A percentile compares a stretch with the other conserved stretches of the same genome.
These are phyloP conservation scores for Trematomus bernacchii DNA, from an alignment of 2,797 vertebrate genomes.

Conservation along the genomic window DNA sequence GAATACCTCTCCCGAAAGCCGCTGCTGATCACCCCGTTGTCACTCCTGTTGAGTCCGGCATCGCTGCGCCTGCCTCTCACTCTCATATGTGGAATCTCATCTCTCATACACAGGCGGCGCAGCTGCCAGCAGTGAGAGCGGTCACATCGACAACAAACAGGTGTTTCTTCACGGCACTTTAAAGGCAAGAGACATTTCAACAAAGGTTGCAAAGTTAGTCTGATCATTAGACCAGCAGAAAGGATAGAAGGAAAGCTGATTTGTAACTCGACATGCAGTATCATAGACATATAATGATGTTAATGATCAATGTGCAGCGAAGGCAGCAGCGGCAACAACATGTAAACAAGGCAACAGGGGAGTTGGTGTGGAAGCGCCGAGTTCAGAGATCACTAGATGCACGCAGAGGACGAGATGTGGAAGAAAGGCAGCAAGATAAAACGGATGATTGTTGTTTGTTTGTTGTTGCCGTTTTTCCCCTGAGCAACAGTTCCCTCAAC, in stretches of 20 bases:
- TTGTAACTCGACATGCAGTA: slow-evolving; percentile 66
- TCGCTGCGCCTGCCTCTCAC: slow-evolving; percentile 18
- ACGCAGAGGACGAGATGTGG: slow-evolving; percentile 62
- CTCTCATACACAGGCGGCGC: slow-evolving; percentile 1
- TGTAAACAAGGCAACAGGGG: slow-evolving; percentile 84
- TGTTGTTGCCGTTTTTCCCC: slow-evolving; percentile 75
- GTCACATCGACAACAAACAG: slow-evolving; percentile 57
- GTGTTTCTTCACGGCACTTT: slow-evolving; percentile 61
- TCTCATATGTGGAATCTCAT: slow-evolving; percentile 20
- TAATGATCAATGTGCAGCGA: slow-evolving; percentile 74
- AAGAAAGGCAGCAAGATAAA: slow-evolving; percentile 74
- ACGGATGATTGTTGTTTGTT: slow-evolving; percentile 82
- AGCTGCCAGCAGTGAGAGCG: slow-evolving; percentile 12
- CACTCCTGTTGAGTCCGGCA: slow-evolving; percentile 40
- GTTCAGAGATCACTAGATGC: slow-evolving; percentile 83
- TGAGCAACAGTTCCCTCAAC: slow-evolving; percentile 73
- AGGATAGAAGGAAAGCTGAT: slow-evolving; percentile 65
- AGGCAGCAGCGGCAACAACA: slow-evolving; percentile 54
- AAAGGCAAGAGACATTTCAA: slow-evolving; percentile 55
- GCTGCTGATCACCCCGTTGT: slow-evolving; percentile 55
- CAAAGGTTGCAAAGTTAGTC: slow-evolving; percentile 56
- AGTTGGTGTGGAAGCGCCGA: slow-evolving; percentile 68
- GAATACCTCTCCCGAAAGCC: slow-evolving; percentile 58
- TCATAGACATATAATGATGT: slow-evolving; percentile 77
- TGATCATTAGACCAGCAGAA: slow-evolving; percentile 71